Base-by-base conservation (phyloP, 2,888 invertebrate species). In the Hypomecis atomaria region DNA sequence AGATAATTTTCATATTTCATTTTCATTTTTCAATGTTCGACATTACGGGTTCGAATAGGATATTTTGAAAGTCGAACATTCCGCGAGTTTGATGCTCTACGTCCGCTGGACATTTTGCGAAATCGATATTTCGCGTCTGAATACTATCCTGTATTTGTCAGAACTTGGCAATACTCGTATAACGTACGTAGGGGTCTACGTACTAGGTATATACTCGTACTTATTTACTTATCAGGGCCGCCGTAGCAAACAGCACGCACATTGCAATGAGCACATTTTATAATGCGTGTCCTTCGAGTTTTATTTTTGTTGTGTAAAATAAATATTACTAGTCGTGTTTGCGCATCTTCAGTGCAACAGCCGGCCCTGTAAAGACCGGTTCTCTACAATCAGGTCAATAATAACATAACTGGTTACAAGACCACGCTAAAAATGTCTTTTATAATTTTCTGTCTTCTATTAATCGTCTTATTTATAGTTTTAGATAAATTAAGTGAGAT, bases 271-370 rank as follows among this genome's bases (percentile, higher is more conserved):
- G 4, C 33, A 40, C 44, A 40, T 47, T 45, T 48, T 40, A 44
- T 13, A 57, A 10, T 33, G 53, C 23, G 48, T 38, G n/a, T 10
- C 23, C 36, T 45, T 56, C 11, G 6, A 37, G n/a, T 47, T 47
- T 62, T 54, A 38, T 49, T 38, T 38, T 49, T 36, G 33, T 40
- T 47, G 11, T 45, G 36, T 9, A 57, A 59, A 64, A 52, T n/a
- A 33, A 59, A 54, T 43, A 49, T 33, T 7, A 40, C 37, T 43
- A 9, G 54, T 9, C 56, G 33, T 53, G 52, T 53, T 60, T 56
- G 72, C 67, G 73, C 83, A 69, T 89, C 89, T 87, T 87, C 87
- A 88, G 88, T 83, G 85, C 89, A 88, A 88, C 80, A 88, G 80
- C 84, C 87, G 82, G 61, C 82, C 79, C 71, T 78, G 82, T 71